Evolutionary conservation across 1,140 invertebrate species (phyloP), one percentile per base, ranked within the genome.

Genomic region (Lysiphlebus fabarum): DNA sequence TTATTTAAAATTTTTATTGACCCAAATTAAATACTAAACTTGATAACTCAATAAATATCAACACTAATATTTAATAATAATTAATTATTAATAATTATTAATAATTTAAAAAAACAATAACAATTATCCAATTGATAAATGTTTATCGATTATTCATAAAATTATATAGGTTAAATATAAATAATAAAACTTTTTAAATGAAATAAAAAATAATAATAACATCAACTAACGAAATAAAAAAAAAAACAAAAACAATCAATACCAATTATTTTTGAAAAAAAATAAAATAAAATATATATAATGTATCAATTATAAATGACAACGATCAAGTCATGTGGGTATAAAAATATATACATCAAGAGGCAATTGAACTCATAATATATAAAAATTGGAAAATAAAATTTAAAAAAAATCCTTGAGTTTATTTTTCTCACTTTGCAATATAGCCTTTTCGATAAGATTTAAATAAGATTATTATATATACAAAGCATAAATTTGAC

Each of bases 401-500:
- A n/a, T n/a, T n/a, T n/a, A 12, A 49, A 17, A 6, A 12, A 47
- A 45, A 41, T 11, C 38, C 40, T 17, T 40, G 43, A 56, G 10
- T 45, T 43, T 47, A 4, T 47, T 40, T 55, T 55, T 44, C 55
- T 49, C 53, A 10, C 10, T 40, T 38, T 40, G 40, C n/a, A 43
- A 41, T n/a, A n/a, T 48, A 54, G 57, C 47, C 49, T 45, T 49
- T 56, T 61, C 61, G 61, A 66, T 62, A 58, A 61, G 56, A 68
- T 68, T 68, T 58, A 66, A 66, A 68, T 68, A 65, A 64, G 65
- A 66, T 66, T 66, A 61, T 41, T 63, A 1, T 12, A 26, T 34
- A 8, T 17, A 49, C 65, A 62, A 66, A 66, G 62, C 58, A 63
- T 59, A 65, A 66, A 68, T 68, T 58, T 56, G 49, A 26, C 44